A percentile compares a stretch with the other conserved stretches of the same genome.
Conservation (phyloP, 2,888 invertebrate genomes). For the Hirtodrosophila alboralis region DNA sequence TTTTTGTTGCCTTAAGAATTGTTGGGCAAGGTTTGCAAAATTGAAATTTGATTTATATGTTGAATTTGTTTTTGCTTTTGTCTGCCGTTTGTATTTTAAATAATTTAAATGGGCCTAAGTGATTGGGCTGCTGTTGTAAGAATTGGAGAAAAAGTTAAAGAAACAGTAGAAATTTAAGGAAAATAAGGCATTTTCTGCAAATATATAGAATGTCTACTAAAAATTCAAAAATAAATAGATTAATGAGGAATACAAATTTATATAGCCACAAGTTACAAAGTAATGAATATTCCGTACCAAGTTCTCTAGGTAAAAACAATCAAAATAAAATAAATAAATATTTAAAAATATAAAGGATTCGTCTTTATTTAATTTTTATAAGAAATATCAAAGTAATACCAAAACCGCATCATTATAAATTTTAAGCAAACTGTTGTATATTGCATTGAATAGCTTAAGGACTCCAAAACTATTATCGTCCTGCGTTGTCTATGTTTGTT, state of each 20-base stretch:
- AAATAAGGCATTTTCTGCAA: too few relatives aligned
- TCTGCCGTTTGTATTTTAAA: constrained; percentile 12
- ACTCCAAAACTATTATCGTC: constrained; percentile 10
- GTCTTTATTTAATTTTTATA: too few relatives aligned
- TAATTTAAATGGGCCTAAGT: constrained; percentile 21
- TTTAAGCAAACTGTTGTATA: constrained; percentile 11
- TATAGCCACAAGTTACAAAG: too few relatives aligned
- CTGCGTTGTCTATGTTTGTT: constrained; percentile 31
- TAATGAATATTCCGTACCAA: too few relatives aligned
- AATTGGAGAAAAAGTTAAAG: not conserved
- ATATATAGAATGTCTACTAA: not conserved
- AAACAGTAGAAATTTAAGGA: too few relatives aligned
- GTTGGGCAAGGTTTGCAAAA: constrained; percentile 32
- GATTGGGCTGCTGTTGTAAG: not conserved
- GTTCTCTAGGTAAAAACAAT: too few relatives aligned
- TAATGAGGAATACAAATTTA: too few relatives aligned
- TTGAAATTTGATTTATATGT: constrained; percentile 49
- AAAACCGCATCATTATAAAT: not conserved
- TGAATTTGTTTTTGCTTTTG: constrained; percentile 2
- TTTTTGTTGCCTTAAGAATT: constrained; percentile 3
- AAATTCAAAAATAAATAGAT: too few relatives aligned
- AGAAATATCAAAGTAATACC: too few relatives aligned
- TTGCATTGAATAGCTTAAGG: constrained; percentile 8
- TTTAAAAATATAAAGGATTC: not conserved
- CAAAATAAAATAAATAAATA: too few relatives aligned